Percentiles rank a stretch among this genome's conserved stretches.
Evolutionary conservation across 2,888 invertebrate species (phyloP).

Genomic region (Geotrupes spiniger): DNA sequence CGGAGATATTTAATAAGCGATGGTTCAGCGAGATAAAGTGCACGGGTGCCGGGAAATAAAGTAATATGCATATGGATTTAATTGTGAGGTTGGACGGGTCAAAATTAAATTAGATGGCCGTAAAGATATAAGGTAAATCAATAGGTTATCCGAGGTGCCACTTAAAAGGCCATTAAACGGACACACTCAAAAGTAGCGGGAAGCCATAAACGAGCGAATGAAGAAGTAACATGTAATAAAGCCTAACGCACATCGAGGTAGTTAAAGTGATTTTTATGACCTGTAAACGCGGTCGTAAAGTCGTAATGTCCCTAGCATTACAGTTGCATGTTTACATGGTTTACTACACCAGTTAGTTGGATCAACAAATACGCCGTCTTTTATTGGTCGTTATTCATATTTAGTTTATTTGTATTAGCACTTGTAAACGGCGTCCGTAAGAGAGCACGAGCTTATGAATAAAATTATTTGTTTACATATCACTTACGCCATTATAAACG

Average conservation of each 20-base stretch:
- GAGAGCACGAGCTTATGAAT: conserved; percentile 12
- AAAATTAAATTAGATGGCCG: conserved; percentile 19
- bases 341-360: conserved; percentile 41
- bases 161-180: conserved; percentile 47
- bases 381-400: conserved; percentile 44
- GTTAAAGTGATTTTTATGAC: conserved; percentile 54
- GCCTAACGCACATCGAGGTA: conserved; percentile 49
- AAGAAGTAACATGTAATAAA: conserved; percentile 50
- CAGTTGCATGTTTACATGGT: conserved; percentile 50
- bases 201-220: conserved; percentile 44
- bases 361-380: conserved; percentile 46
- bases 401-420: conserved; percentile 35
- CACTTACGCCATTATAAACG: not conserved
- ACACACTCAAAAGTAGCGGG: conserved; percentile 40
- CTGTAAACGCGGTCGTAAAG: conserved; percentile 52
- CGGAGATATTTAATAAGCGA: too few species aligned
- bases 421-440: conserved; percentile 9
- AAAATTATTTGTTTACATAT: conserved; percentile 6
- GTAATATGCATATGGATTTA: conserved; percentile 8
- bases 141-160: conserved; percentile 28
- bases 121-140: conserved; percentile 17
- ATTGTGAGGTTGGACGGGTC: conserved; percentile 11
- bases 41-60: not conserved
- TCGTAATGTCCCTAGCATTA: conserved; percentile 51
- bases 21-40: too few species aligned